A percentile compares a stretch with the other conserved stretches of the same genome.
Evolutionary conservation across 2,113 vertebrate species (phyloP).

Genomic region (Columba janthina): DNA sequence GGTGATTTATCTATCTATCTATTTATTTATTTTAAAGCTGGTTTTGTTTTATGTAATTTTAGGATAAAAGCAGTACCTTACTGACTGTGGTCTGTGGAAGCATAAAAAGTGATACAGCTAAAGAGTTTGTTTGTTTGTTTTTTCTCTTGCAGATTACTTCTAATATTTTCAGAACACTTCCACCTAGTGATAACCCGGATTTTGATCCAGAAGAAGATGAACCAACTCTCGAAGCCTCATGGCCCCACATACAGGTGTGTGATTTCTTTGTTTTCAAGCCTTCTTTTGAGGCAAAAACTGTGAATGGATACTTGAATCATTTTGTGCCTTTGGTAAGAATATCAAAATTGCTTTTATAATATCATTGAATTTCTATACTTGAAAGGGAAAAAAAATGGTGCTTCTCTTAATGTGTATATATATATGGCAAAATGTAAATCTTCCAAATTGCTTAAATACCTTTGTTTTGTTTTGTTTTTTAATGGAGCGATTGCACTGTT

Average conservation of each 20-base stretch:
- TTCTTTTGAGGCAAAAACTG: background rate
- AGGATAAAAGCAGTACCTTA: background rate
- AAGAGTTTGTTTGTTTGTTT: background rate
- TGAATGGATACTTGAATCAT: background rate
- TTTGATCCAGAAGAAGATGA: slow-evolving; percentile 99
- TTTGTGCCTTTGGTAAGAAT: background rate
- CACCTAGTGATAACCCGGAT: slow-evolving; percentile 97
- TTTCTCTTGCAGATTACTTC: slow-evolving; percentile 85
- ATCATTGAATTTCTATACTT: background rate
- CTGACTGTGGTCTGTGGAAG: background rate
- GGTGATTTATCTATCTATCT: background rate
- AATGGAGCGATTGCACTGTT: background rate
- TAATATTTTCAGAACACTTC: slow-evolving; percentile 96
- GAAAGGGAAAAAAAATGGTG: background rate
- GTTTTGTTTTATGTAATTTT: background rate
- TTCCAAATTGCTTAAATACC: background rate
- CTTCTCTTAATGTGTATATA: background rate
- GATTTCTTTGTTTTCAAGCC: background rate
- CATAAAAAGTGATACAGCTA: background rate
- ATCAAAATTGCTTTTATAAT: background rate
- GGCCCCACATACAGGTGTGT: slow-evolving; percentile 96
- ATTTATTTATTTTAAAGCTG: background rate
- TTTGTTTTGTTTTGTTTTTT: background rate
- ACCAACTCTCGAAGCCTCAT: slow-evolving; percentile 94
- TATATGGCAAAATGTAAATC: background rate